phyloP scores from a whole-genome alignment of 2,888 invertebrate genomes.

The Oligia latruncula region DNA sequence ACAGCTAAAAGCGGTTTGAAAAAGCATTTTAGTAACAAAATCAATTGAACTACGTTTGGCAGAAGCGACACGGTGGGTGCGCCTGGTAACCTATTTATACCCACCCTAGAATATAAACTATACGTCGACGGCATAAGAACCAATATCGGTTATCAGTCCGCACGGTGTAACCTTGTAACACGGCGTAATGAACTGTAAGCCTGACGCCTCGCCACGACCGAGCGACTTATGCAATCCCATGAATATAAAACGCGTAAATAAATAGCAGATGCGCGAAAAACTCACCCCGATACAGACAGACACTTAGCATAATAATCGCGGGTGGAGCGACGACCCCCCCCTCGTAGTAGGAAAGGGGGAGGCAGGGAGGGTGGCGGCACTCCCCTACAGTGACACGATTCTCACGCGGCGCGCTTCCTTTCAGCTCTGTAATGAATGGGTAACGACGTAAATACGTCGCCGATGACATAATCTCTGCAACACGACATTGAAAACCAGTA shows the following conservation, averaged over 20 bases:
- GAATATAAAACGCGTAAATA: constrained; percentile 90
- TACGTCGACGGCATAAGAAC: constrained; percentile 66
- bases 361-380: constrained; percentile 65
- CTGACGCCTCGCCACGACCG: constrained; percentile 81
- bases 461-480: constrained; percentile 82
- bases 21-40: constrained; percentile 78
- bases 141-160: constrained; percentile 68
- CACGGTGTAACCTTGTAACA: constrained; percentile 75
- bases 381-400: constrained; percentile 87
- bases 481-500: constrained; percentile 81
- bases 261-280: constrained; percentile 90
- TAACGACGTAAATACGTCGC: constrained; percentile 82
- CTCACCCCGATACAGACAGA: constrained; percentile 87
- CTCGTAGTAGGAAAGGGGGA: constrained; percentile 45
- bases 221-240: constrained; percentile 85
- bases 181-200: constrained; percentile 87
- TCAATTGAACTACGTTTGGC: constrained; percentile 83
- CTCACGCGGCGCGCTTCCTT: constrained; percentile 88
- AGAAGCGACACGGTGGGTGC: constrained; percentile 83
- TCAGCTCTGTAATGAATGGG: constrained; percentile 87
- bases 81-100: constrained; percentile 77
- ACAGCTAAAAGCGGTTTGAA: constrained; percentile 69
- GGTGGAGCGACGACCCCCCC: constrained; percentile 69
- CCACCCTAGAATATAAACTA: constrained; percentile 56
- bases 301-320: constrained; percentile 90